These are phyloP conservation scores for Vicugna pacos DNA, from an alignment of 2,113 vertebrate species.

Conservation along the genomic window DNA sequence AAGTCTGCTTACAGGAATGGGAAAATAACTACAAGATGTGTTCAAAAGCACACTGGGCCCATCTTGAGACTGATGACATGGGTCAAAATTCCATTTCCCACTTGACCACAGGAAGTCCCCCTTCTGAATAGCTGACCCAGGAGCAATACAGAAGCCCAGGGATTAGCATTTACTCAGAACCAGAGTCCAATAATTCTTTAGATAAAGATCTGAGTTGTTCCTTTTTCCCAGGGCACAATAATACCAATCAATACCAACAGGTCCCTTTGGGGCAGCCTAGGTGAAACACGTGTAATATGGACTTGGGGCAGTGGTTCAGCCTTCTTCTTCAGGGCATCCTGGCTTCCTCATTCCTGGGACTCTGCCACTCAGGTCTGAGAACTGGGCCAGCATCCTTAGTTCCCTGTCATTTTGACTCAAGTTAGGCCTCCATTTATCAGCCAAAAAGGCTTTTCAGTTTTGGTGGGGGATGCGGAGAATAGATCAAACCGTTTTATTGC, in stretches of 20 bases:
- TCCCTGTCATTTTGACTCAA: background rate
- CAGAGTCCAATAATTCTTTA: background rate
- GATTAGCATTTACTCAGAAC: background rate
- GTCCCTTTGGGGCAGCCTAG: background rate
- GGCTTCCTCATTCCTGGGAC: background rate
- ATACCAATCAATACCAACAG: background rate
- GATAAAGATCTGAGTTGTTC: background rate
- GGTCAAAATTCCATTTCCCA: background rate
- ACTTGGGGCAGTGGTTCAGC: background rate
- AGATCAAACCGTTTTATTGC: background rate
- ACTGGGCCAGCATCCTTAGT: background rate
- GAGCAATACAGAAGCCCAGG: background rate
- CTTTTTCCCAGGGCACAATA: background rate
- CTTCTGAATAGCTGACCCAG: background rate
- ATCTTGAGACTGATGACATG: background rate
- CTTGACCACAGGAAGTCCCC: background rate
- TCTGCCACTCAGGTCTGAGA: background rate
- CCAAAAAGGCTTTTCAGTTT: background rate
- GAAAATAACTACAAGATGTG: background rate
- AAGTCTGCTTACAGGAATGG: background rate
- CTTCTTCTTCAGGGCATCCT: background rate
- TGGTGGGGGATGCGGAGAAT: background rate
- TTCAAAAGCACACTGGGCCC: background rate
- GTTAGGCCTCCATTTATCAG: background rate
- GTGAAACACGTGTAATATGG: background rate